Conservation (phyloP, 2,113 vertebrate genomes). For the Otocyon megalotis region DNA sequence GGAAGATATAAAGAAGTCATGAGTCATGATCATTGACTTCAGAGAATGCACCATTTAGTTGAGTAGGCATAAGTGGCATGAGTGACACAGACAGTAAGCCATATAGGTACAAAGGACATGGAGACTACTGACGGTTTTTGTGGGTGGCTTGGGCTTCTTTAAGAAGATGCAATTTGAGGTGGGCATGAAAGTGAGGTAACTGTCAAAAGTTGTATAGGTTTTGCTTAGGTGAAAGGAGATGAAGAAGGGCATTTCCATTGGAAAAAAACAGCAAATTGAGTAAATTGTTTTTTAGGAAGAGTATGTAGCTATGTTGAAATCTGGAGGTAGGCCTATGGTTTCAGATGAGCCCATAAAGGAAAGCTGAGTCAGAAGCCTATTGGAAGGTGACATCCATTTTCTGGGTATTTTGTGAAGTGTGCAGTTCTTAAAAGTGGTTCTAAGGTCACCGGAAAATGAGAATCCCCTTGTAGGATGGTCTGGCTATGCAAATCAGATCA, state of each 20-base stretch:
- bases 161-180: background rate
- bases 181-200: background rate
- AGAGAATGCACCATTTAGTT: background rate
- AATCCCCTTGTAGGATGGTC: background rate
- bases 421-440: background rate
- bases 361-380: background rate
- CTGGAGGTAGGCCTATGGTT: background rate
- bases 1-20: background rate
- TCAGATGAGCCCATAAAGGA: background rate
- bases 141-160: background rate
- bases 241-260: background rate
- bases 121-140: background rate
- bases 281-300: background rate
- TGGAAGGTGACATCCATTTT: background rate
- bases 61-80: background rate
- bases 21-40: background rate
- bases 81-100: background rate
- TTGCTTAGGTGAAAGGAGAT: background rate
- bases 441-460: background rate
- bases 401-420: background rate
- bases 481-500: background rate
- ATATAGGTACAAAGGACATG: background rate
- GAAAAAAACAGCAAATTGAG: background rate
- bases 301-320: background rate
- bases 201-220: background rate